phyloP scores from a whole-genome alignment of 1,140 invertebrate genomes.

The Pristionchus pacificus region DNA sequence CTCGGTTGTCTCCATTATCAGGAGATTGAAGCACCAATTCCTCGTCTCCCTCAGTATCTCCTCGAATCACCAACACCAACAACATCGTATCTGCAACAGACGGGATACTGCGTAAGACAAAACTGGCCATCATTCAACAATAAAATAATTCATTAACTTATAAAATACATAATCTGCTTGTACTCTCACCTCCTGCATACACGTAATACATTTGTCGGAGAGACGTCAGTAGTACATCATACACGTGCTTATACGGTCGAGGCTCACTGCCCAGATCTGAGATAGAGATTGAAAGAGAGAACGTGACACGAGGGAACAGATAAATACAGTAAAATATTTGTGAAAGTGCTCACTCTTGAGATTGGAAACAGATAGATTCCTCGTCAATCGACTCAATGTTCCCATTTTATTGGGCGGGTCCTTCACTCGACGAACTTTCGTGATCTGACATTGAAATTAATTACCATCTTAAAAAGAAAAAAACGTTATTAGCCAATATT shows the following conservation, averaged over 20 bases:
- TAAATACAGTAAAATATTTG: not conserved
- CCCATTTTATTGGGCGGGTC: not conserved
- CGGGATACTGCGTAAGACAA: no score
- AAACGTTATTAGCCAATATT: no score
- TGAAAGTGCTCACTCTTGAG: no score
- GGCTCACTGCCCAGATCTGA: slow-evolving; percentile 1
- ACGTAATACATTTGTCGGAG: slow-evolving; percentile 9
- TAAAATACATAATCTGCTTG: not conserved
- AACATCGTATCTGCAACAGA: slow-evolving; percentile 1
- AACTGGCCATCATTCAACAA: no score
- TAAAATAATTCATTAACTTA: no score
- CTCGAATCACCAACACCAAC: slow-evolving; percentile 3
- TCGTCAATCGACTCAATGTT: not conserved
- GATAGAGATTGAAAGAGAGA: no score
- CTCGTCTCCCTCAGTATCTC: slow-evolving; percentile 10
- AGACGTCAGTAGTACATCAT: not conserved
- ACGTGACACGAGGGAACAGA: not conserved
- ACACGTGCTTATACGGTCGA: slow-evolving; percentile 7
- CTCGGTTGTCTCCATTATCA: no score
- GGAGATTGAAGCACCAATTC: slow-evolving; percentile 7
- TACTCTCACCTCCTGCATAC: not conserved
- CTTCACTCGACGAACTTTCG: slow-evolving; percentile 6
- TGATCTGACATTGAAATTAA: slow-evolving; percentile 11
- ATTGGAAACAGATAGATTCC: no score
- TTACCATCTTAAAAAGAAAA: no score